Percentiles rank a stretch among this genome's conserved stretches.
phyloP scores from a whole-genome alignment of 2,113 vertebrate genomes.

The Callaeas wilsoni region DNA sequence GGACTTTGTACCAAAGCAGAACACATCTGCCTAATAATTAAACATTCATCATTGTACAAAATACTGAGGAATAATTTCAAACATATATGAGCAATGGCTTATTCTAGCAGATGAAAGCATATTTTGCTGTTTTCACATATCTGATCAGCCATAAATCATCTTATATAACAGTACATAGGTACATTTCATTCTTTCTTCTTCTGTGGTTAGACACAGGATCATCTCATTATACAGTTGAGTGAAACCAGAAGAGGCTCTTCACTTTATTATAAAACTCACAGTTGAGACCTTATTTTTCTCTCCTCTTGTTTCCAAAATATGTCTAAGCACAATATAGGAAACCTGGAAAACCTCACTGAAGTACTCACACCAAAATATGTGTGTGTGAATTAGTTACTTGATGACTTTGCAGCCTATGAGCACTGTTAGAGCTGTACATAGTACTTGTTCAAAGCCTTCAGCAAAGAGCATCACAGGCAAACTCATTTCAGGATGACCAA shows the following conservation, averaged over 20 bases:
- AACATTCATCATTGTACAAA: neutral
- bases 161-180: conserved; percentile 38
- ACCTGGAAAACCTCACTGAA: neutral
- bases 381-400: neutral
- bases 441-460: neutral
- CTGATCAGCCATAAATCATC: conserved; percentile 43
- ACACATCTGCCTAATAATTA: neutral
- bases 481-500: neutral
- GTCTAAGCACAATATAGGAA: neutral
- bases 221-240: conserved; percentile 61
- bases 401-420: neutral
- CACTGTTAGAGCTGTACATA: neutral
- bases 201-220: conserved; percentile 39
- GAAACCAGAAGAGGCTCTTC: conserved; percentile 57
- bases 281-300: neutral
- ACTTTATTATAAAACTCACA: conserved; percentile 1
- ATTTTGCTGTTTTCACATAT: conserved; percentile 34
- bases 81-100: neutral
- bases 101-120: conserved; percentile 6
- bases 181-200: conserved; percentile 48
- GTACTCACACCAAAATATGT: neutral
- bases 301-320: neutral
- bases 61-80: neutral
- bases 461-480: neutral
- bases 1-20: neutral